Conservation (phyloP, 2,113 vertebrate genomes). For the Poecilia latipinna region DNA sequence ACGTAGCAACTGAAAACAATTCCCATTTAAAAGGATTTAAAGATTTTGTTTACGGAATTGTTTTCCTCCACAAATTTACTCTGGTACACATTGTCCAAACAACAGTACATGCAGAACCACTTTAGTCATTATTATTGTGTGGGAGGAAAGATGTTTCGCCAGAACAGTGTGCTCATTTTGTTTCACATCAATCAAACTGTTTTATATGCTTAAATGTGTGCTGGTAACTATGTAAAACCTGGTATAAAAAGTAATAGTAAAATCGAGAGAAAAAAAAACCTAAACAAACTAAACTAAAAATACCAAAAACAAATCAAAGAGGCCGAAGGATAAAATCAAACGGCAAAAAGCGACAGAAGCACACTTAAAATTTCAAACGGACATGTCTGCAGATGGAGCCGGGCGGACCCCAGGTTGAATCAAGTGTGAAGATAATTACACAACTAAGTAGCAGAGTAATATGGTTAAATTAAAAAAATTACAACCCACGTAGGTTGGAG, state of each 20-base stretch:
- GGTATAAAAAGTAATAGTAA: not conserved
- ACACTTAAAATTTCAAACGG: not conserved
- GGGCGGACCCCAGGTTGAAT: too few species aligned
- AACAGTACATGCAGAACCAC: not conserved
- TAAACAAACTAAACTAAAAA: too few species aligned
- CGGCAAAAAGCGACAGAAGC: not conserved
- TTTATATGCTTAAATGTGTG: not conserved
- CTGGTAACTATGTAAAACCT: not conserved
- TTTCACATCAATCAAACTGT: not conserved
- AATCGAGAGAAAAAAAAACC: not conserved
- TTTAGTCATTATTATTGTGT: not conserved
- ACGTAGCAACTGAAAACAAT: not conserved
- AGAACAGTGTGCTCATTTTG: not conserved
- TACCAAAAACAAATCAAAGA: not conserved
- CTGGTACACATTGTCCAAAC: not conserved
- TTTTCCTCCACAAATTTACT: not conserved
- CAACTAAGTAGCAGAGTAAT: too few species aligned
- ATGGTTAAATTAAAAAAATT: too few species aligned
- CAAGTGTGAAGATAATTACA: too few species aligned
- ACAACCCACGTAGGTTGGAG: too few species aligned
- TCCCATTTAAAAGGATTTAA: not conserved
- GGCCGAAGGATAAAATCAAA: not conserved
- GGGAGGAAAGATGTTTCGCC: not conserved
- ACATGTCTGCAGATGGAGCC: not conserved
- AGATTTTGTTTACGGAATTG: not conserved